A percentile compares a stretch with the other conserved stretches of the same genome.
Evolutionary conservation across 2,888 invertebrate species (phyloP).

Genomic region (Caenorhabditis wallacei): DNA sequence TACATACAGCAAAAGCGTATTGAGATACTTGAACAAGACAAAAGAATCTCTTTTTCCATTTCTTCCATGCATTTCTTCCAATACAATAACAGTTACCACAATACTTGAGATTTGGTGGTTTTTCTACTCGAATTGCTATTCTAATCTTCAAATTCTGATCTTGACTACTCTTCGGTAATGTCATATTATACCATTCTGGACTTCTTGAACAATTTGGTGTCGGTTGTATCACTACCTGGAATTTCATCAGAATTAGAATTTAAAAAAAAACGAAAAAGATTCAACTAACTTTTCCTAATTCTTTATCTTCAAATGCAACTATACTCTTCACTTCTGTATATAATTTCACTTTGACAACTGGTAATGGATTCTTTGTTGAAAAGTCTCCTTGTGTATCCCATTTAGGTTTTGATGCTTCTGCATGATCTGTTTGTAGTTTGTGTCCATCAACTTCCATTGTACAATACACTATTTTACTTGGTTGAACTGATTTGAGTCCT

Average conservation of each 20-base stretch:
- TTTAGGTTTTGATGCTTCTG: constrained; percentile 96
- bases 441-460: constrained; percentile 99
- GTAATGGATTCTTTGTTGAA: constrained; percentile 96
- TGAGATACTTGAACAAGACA: constrained; percentile 97
- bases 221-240: constrained; percentile 85
- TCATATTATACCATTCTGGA: constrained; percentile 97
- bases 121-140: constrained; percentile 96
- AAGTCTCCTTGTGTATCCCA: constrained; percentile 99
- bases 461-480: constrained; percentile 98
- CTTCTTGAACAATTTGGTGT: constrained; percentile 86
- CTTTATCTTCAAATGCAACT: constrained; percentile 98
- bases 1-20: constrained; percentile 99
- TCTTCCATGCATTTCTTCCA: constrained; percentile 97
- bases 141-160: constrained; percentile 97
- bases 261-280: no score
- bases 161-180: constrained; percentile 93
- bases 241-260: background rate
- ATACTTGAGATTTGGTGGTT: constrained; percentile 99
- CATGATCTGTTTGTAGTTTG: constrained; percentile 98
- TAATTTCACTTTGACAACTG: constrained; percentile 95
- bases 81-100: constrained; percentile 88
- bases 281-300: constrained; percentile 91
- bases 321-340: constrained; percentile 98
- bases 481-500: constrained; percentile 95
- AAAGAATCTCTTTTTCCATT: constrained; percentile 99